Conservation (phyloP, 1,140 invertebrate species). For the Brachionus calyciflorus region DNA sequence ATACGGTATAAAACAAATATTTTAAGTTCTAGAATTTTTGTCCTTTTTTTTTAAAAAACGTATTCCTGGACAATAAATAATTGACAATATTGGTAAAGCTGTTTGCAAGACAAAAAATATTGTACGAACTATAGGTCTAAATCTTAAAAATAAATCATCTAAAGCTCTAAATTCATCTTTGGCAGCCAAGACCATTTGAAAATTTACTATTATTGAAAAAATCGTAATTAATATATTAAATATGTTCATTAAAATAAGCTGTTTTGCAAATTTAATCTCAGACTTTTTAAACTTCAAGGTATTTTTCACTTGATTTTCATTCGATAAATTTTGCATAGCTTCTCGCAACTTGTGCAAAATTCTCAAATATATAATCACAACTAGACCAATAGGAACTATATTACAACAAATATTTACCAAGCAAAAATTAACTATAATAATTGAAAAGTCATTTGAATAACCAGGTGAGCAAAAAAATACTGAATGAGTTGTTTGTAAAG, state of each 20-base stretch:
- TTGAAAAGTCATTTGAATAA: not conserved
- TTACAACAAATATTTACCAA: not conserved
- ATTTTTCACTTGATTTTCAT: not conserved
- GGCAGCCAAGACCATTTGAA: not conserved
- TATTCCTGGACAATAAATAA: not conserved
- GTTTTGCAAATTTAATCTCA: not conserved
- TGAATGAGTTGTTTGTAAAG: not conserved
- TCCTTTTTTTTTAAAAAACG: no score
- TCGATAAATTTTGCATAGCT: not conserved
- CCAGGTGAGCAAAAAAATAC: conserved; percentile 11
- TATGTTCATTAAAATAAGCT: conserved; percentile 8
- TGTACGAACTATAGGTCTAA: not conserved
- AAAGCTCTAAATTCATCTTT: not conserved
- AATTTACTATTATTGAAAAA: not conserved
- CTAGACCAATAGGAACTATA: not conserved
- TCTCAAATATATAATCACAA: not conserved
- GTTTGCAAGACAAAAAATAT: not conserved
- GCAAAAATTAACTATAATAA: not conserved
- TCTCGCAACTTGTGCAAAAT: not conserved
- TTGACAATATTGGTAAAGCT: not conserved
- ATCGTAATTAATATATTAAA: not conserved
- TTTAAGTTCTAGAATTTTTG: no score
- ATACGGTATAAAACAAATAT: no score
- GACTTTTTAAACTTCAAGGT: no score
- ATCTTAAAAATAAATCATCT: not conserved